Base-by-base conservation (phyloP, 2,888 invertebrate species). In the Octonoba sinensis region DNA sequence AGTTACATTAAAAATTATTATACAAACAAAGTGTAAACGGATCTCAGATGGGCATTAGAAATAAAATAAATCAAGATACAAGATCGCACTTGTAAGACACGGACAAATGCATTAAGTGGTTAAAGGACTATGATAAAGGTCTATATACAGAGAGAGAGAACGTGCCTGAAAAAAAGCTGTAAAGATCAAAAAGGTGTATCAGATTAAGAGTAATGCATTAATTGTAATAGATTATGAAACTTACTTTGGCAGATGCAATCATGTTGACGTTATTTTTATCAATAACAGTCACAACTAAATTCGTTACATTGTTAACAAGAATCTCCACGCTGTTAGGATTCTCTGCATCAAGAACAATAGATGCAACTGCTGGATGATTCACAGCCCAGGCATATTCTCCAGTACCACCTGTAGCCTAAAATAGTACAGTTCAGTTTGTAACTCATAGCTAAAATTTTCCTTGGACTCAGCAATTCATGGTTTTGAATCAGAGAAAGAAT, bases 391-490 rank as follows among this genome's bases (percentile, higher is more conserved):
- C 13, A 22, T 78, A 83, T 15, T 47, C 12, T 6, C 77, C 73
- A n/a, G 73, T 64, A 1, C 83, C 83, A n/a, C 83, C 83, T 11
- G 70, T 44, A 16, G 36, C 78, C 83, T 83, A 18, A 13, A 56
- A 69, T 47, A 64, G 16, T 18, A 47, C 11, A 75, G 16, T 56
- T 20, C 13, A 49, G 22, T 27, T 49, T 36, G 8, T 36, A 36
- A 36, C 6, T 1, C 36, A 36, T 8, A 36, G 11, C 36, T 1
- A 36, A 36, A 3, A 8, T 36, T 36, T 36, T 36, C 36, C 11
- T 36, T 36, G 36, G 36, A 8, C 8, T 36, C 1, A 36, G 36
- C 36, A 36, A 6, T 36, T 11, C 11, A 36, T 36, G 0, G 8
- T 8, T 36, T 8, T 8, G 8, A 36, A 36, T 2, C 36, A 36